Percentiles rank a stretch among this genome's conserved stretches.
Conservation (phyloP, 2,113 vertebrate species). For the Amphiprion percula region DNA sequence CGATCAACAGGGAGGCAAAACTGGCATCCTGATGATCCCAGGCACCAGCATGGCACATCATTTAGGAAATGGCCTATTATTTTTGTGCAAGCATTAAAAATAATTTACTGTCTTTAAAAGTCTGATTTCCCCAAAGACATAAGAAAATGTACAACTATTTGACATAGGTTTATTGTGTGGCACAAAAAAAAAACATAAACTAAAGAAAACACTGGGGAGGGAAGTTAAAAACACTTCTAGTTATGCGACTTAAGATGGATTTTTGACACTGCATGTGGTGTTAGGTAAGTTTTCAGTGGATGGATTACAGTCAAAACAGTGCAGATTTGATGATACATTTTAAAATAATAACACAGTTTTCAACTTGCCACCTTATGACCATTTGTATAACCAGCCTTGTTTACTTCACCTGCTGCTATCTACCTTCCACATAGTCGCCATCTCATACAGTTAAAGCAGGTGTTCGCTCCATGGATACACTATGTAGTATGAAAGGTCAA, state of each 20-base stretch:
- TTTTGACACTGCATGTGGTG: slow-evolving; percentile 7
- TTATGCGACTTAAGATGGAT: slow-evolving; percentile 4
- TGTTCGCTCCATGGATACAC: slow-evolving; percentile 1
- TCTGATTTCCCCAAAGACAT: slow-evolving; percentile 79
- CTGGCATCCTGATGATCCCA: slow-evolving; percentile 82
- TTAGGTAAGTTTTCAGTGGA: neutral
- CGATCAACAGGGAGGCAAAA: slow-evolving; percentile 86
- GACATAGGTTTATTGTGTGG: slow-evolving; percentile 47
- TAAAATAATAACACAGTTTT: neutral
- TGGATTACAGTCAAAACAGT: neutral
- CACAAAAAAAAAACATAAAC: slow-evolving; percentile 7
- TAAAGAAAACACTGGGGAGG: slow-evolving; percentile 2
- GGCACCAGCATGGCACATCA: slow-evolving; percentile 82
- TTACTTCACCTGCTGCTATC: slow-evolving; percentile 1
- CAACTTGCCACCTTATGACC: neutral
- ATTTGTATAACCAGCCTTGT: neutral
- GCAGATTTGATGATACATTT: neutral
- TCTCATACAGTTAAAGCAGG: neutral
- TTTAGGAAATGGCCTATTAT: slow-evolving; percentile 88
- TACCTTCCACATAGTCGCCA: slow-evolving; percentile 8
- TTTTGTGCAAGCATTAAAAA: slow-evolving; percentile 86
- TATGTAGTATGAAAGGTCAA: neutral
- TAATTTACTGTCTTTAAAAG: slow-evolving; percentile 84
- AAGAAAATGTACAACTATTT: slow-evolving; percentile 71
- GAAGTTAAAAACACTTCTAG: slow-evolving; percentile 29